Evolutionary conservation across 2,113 vertebrate species (phyloP).

Genomic region (Oryzias curvinotus): DNA sequence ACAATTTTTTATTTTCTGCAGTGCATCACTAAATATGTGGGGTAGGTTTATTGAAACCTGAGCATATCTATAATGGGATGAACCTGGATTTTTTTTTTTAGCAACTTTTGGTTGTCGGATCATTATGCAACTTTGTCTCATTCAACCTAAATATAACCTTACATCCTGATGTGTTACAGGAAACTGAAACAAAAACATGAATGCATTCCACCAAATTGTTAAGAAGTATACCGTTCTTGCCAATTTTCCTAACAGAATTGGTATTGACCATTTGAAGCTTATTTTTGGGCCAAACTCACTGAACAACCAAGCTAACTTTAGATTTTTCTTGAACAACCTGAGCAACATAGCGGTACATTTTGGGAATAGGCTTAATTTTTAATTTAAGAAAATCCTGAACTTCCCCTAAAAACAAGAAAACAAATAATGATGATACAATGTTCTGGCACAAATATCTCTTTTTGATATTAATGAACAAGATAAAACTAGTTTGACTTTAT

Average conservation of each 20-base stretch:
- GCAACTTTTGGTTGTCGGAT: constrained; percentile 38
- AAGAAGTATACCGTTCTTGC: background rate
- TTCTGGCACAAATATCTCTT: too few species aligned
- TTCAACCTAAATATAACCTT: constrained; percentile 32
- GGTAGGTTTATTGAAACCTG: constrained; percentile 13
- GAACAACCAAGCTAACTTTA: background rate
- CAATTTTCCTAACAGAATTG: background rate
- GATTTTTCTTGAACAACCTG: background rate
- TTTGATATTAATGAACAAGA: too few species aligned
- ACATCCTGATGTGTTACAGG: constrained; percentile 23
- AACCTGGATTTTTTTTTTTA: constrained; percentile 14
- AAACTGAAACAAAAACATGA: background rate
- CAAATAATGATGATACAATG: too few species aligned
- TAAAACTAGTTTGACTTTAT: too few species aligned
- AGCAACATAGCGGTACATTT: too few species aligned
- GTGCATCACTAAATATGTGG: constrained; percentile 52
- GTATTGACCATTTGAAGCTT: constrained; percentile 2
- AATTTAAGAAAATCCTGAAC: too few species aligned
- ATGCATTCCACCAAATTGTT: background rate
- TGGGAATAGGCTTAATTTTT: too few species aligned
- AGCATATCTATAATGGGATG: constrained; percentile 15
- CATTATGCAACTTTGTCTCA: constrained; percentile 48
- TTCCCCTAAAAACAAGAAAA: too few species aligned
- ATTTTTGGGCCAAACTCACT: background rate
- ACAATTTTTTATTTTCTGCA: constrained; percentile 46